phyloP scores from a whole-genome alignment of 37 sponge, comb jelly and placozoan species.

The Aplysina aerophoba region DNA sequence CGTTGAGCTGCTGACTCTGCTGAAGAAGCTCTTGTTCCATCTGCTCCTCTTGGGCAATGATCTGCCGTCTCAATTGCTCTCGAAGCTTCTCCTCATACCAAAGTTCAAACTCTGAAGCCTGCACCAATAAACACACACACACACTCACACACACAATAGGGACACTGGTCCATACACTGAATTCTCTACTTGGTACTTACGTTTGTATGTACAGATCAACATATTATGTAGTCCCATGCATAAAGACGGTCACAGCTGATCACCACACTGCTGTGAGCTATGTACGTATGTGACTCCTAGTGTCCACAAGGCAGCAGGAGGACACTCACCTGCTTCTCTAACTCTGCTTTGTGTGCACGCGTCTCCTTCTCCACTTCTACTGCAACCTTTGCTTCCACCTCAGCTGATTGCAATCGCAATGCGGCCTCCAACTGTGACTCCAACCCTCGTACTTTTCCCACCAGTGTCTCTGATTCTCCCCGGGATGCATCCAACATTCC shows the following conservation, averaged over 20 bases:
- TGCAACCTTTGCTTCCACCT: not conserved
- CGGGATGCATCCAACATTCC: not conserved
- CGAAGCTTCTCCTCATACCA: conserved; percentile 46
- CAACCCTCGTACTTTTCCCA: not conserved
- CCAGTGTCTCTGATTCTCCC: not conserved
- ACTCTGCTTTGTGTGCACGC: not conserved
- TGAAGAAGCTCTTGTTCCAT: conserved; percentile 27
- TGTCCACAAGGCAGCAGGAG: no score
- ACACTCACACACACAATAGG: no score
- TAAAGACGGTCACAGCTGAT: no score
- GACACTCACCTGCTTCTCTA: conserved; percentile 12
- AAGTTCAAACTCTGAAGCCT: conserved; percentile 30
- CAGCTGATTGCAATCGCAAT: not conserved
- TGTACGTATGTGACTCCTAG: no score
- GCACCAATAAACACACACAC: not conserved
- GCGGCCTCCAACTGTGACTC: not conserved
- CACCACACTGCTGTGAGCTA: no score
- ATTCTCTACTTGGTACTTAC: no score
- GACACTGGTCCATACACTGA: no score
- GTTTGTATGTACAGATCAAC: no score
- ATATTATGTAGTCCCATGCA: no score
- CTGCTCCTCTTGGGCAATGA: conserved; percentile 43
- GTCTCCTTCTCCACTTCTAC: not conserved
- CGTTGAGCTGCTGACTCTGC: conserved; percentile 43
- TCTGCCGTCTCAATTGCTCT: conserved; percentile 64